Evolutionary conservation across 2,888 invertebrate species (phyloP).

Genomic region (Gymnoscelis rufifasciata): DNA sequence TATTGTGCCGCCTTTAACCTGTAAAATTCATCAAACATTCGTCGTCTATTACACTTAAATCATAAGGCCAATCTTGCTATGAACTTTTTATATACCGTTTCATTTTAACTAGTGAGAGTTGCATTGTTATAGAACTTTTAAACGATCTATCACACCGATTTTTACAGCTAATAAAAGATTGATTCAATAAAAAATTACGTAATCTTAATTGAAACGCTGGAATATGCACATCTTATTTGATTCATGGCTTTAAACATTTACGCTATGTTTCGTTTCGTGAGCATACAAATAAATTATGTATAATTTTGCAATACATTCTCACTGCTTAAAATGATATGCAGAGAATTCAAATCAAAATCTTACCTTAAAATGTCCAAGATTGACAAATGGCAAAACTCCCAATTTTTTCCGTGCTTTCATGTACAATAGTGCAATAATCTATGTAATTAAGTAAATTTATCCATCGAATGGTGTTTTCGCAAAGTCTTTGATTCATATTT

Average conservation of each 20-base stretch:
- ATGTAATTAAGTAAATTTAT: slow-evolving; percentile 40
- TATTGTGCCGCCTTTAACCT: slow-evolving; percentile 25
- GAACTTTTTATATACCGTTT: neutral
- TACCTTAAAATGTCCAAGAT: too few relatives aligned
- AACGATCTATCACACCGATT: too few relatives aligned
- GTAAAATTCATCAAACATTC: slow-evolving; percentile 13
- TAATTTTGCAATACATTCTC: slow-evolving; percentile 4
- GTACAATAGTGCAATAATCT: slow-evolving; percentile 66
- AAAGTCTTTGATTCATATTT: slow-evolving; percentile 39
- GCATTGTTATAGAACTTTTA: too few relatives aligned
- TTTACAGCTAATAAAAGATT: too few relatives aligned
- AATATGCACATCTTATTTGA: slow-evolving; percentile 17
- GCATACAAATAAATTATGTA: neutral
- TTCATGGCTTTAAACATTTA: slow-evolving; percentile 5
- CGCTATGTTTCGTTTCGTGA: slow-evolving; percentile 11
- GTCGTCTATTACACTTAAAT: slow-evolving; percentile 10
- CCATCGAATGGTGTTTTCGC: slow-evolving; percentile 62
- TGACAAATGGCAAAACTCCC: slow-evolving; percentile 10
- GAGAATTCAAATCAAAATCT: slow-evolving; percentile 3
- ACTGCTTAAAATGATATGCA: slow-evolving; percentile 12
- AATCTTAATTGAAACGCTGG: neutral
- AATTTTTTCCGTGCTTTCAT: slow-evolving; percentile 25
- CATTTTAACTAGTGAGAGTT: slow-evolving; percentile 9
- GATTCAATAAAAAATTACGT: too few relatives aligned
- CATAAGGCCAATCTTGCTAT: neutral